Conservation (phyloP, 2,113 vertebrate species). For the Oncorhynchus tshawytscha region DNA sequence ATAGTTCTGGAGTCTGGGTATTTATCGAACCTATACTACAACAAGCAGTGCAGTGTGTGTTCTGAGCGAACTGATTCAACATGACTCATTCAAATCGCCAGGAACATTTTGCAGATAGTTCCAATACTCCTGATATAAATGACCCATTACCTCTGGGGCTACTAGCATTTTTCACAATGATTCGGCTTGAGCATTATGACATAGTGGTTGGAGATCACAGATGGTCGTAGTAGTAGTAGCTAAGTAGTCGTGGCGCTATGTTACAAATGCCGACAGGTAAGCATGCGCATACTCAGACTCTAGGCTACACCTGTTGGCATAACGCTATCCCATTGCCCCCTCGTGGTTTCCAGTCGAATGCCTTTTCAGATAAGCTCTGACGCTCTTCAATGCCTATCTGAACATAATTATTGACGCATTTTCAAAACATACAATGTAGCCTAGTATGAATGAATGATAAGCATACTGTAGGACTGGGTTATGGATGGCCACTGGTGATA, state of each 20-base stretch:
- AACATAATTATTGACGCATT: conserved; percentile 41
- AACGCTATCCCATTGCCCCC: conserved; percentile 64
- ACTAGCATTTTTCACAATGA: background rate
- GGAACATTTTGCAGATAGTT: conserved; percentile 14
- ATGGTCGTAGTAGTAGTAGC: background rate
- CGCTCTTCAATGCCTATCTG: background rate
- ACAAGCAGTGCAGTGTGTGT: conserved; percentile 34
- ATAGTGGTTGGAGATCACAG: background rate
- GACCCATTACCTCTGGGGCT: background rate
- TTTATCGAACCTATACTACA: background rate
- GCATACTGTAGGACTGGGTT: no score
- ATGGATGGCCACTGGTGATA: no score
- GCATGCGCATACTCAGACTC: conserved; percentile 12
- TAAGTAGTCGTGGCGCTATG: background rate
- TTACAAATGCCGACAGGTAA: conserved; percentile 1
- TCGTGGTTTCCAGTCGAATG: conserved; percentile 58
- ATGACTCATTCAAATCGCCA: conserved; percentile 61
- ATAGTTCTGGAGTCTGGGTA: conserved; percentile 18
- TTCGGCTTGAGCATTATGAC: background rate
- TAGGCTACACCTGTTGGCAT: conserved; percentile 70
- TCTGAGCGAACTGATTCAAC: conserved; percentile 40
- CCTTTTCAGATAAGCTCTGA: conserved; percentile 1
- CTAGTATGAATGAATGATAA: background rate
- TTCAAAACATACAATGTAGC: background rate
- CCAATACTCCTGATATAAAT: conserved; percentile 8